A percentile compares a stretch with the other conserved stretches of the same genome.
These are phyloP conservation scores for Paramormyrops kingsleyae DNA, from an alignment of 2,113 vertebrate species.

Conservation along the genomic window DNA sequence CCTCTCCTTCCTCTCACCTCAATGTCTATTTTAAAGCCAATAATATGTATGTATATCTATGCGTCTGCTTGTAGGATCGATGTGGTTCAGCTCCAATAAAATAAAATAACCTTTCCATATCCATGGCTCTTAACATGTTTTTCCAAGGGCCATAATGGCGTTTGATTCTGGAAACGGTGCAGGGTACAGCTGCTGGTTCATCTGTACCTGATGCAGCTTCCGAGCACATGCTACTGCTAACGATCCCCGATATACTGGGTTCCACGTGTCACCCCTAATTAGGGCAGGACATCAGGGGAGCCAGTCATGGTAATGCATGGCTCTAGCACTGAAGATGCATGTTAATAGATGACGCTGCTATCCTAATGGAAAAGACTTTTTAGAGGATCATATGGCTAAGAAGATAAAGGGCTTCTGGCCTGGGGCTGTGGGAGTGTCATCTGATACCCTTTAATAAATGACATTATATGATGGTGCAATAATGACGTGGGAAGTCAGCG, in stretches of 20 bases:
- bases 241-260: conserved; percentile 26
- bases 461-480: not conserved
- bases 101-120: not conserved
- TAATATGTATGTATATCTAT: not conserved
- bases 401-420: not conserved
- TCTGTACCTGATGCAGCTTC: not conserved
- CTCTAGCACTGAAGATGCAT: conserved; percentile 24
- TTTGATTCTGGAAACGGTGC: not conserved
- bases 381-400: not conserved
- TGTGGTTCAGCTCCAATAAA: not conserved
- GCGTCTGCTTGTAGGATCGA: not conserved
- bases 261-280: conserved; percentile 24
- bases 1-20: not conserved
- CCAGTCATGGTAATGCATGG: conserved; percentile 34
- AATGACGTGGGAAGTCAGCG: too few relatives aligned
- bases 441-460: not conserved
- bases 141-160: not conserved
- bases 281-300: conserved; percentile 35
- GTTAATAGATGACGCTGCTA: not conserved
- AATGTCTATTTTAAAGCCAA: not conserved
- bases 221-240: conserved; percentile 10
- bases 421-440: not conserved
- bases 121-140: not conserved
- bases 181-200: not conserved
- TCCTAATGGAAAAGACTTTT: not conserved